A percentile compares a stretch with the other conserved stretches of the same genome.
Evolutionary conservation across 2,797 vertebrate species (phyloP).

Genomic region (Microctenopoma steveboyesi): DNA sequence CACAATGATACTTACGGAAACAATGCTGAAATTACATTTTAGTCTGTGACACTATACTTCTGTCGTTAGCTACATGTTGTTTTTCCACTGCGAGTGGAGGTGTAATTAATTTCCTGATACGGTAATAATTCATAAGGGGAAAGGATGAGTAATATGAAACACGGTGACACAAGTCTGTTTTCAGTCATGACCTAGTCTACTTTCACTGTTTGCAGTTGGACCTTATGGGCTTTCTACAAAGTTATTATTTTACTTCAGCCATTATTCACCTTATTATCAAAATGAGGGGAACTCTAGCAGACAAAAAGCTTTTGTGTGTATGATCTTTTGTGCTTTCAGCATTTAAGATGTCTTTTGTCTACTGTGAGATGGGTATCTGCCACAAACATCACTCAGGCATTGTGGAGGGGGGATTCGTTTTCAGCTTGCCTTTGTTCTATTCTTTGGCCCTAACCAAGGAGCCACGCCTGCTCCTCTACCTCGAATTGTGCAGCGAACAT

Average conservation of each 20-base stretch:
- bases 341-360: conserved; percentile 86
- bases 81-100: not conserved
- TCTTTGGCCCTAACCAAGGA: conserved; percentile 89
- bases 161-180: conserved; percentile 25
- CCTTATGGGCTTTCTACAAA: conserved; percentile 55
- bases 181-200: conserved; percentile 52
- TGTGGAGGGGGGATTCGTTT: conserved; percentile 92
- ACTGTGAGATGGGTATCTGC: conserved; percentile 89
- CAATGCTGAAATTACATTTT: conserved; percentile 34
- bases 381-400: conserved; percentile 92
- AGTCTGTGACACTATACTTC: conserved; percentile 34
- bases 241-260: conserved; percentile 75
- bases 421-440: conserved; percentile 91
- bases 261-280: conserved; percentile 80
- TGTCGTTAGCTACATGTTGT: not conserved
- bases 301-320: conserved; percentile 83
- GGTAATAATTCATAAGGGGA: not conserved
- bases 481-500: conserved; percentile 87
- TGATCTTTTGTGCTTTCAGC: conserved; percentile 85
- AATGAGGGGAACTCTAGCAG: conserved; percentile 77
- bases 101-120: not conserved
- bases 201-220: conserved; percentile 59
- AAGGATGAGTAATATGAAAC: conserved; percentile 1
- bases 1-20: conserved; percentile 47
- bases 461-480: conserved; percentile 95